Conservation (phyloP, 2,113 vertebrate genomes). For the Chitala chitala region DNA sequence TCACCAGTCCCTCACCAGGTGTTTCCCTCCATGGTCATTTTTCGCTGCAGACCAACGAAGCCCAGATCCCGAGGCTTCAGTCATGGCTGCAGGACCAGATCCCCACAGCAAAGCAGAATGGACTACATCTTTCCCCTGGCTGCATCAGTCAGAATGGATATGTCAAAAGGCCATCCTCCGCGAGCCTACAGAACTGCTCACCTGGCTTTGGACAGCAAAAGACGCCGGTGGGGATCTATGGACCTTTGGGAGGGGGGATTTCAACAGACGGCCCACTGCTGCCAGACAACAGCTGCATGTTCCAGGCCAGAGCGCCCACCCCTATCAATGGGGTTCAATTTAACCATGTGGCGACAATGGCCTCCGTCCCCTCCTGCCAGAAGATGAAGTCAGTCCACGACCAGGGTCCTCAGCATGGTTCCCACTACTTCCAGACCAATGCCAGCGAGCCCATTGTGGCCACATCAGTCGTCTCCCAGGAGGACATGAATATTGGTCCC, state of each 20-base stretch:
- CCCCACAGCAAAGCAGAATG: conserved; percentile 12
- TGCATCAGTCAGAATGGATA: conserved; percentile 11
- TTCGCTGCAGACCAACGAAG: conserved; percentile 31
- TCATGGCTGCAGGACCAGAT: conserved; percentile 35
- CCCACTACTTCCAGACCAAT: conserved; percentile 39
- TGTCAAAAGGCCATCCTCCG: not conserved
- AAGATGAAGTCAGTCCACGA: not conserved
- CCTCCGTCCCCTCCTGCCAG: conserved; percentile 8
- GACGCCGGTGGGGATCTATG: conserved; percentile 19
- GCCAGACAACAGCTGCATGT: conserved; percentile 36
- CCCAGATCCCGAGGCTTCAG: conserved; percentile 24
- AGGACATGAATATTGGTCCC: conserved; percentile 26
- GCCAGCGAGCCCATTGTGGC: rapidly evolving
- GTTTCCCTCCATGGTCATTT: conserved; percentile 39
- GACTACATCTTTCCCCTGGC: conserved; percentile 23
- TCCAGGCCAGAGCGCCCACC: conserved; percentile 19
- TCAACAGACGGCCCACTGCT: not conserved
- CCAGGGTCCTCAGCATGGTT: conserved; percentile 35
- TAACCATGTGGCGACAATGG: not conserved
- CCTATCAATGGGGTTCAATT: conserved; percentile 22
- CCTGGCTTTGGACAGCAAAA: conserved; percentile 31
- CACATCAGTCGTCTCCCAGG: conserved; percentile 13
- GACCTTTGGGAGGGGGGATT: conserved; percentile 19
- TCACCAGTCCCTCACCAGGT: not conserved
- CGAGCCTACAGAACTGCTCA: conserved; percentile 12